Evolutionary conservation across 2,888 invertebrate genomes (phyloP).

Genomic region (Phania funesta): DNA sequence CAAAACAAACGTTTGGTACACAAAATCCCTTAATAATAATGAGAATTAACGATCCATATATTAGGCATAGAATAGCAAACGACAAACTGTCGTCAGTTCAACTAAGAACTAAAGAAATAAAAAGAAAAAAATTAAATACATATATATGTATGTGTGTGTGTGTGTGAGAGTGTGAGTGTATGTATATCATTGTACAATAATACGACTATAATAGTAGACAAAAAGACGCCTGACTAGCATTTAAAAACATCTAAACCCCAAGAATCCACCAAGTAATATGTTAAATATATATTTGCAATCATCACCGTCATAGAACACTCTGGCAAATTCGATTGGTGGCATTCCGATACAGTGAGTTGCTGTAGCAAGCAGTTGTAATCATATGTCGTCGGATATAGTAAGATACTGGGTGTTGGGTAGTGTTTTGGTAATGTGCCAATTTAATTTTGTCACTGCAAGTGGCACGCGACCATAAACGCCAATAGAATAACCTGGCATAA

Average conservation of each 20-base stretch:
- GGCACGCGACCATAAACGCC: conserved; percentile 67
- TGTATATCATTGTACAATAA: too few species aligned
- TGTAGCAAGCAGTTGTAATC: not conserved
- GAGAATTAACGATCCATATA: conserved; percentile 59
- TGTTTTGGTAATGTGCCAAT: conserved; percentile 77
- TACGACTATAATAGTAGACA: conserved; percentile 58
- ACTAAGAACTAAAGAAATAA: not conserved
- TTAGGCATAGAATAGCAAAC: conserved; percentile 58
- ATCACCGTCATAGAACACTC: conserved; percentile 17
- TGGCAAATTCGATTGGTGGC: conserved; percentile 18
- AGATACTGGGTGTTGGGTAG: conserved; percentile 56
- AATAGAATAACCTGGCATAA: conserved; percentile 56
- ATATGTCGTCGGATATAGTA: conserved; percentile 22
- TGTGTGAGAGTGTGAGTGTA: too few species aligned
- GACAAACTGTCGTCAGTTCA: conserved; percentile 47
- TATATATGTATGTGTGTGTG: not conserved
- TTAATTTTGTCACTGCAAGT: conserved; percentile 77
- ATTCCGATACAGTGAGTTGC: not conserved
- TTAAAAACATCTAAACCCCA: conserved; percentile 33
- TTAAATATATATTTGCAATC: conserved; percentile 53
- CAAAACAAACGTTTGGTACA: conserved; percentile 2
- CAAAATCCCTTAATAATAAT: conserved; percentile 45
- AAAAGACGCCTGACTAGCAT: conserved; percentile 55
- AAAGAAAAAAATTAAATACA: not conserved
- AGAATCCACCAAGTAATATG: conserved; percentile 24